These are phyloP conservation scores for Tenrec ecaudatus DNA, from an alignment of 2,113 vertebrate species.

Conservation along the genomic window DNA sequence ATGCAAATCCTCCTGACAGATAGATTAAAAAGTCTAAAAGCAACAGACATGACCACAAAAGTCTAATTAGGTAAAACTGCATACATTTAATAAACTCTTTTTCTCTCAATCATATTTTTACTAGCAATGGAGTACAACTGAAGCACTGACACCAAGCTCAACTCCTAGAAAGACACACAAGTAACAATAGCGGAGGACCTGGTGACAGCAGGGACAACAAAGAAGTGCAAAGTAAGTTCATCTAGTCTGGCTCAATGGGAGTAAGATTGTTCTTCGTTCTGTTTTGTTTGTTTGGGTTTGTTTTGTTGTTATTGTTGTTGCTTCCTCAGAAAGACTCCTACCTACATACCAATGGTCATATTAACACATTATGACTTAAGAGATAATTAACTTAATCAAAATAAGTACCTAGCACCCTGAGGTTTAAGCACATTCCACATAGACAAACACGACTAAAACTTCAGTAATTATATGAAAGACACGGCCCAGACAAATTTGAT, in stretches of 20 bases:
- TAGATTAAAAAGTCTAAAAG: conserved; percentile 34
- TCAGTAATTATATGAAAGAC: background rate
- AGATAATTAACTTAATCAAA: conserved; percentile 39
- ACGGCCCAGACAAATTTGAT: conserved; percentile 4
- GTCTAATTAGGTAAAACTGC: background rate
- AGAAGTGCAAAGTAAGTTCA: background rate
- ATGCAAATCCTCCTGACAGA: background rate
- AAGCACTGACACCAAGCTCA: background rate
- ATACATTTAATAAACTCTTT: background rate
- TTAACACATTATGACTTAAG: conserved; percentile 42
- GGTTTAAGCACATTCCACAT: background rate
- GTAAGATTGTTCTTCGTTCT: too few species aligned
- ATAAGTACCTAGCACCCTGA: conserved; percentile 32
- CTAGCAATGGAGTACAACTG: background rate
- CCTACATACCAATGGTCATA: background rate
- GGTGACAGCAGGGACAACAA: background rate
- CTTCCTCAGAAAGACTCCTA: background rate
- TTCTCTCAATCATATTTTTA: conserved; percentile 17
- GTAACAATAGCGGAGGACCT: background rate
- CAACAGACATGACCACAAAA: conserved; percentile 43
- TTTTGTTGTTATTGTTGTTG: too few species aligned
- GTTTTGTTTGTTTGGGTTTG: too few species aligned
- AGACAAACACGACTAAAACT: conserved; percentile 42
- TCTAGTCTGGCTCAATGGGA: too few species aligned
- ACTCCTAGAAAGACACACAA: background rate